These are phyloP conservation scores for Thamnaconus septentrionalis DNA, from an alignment of 2,113 vertebrate species.

Conservation along the genomic window DNA sequence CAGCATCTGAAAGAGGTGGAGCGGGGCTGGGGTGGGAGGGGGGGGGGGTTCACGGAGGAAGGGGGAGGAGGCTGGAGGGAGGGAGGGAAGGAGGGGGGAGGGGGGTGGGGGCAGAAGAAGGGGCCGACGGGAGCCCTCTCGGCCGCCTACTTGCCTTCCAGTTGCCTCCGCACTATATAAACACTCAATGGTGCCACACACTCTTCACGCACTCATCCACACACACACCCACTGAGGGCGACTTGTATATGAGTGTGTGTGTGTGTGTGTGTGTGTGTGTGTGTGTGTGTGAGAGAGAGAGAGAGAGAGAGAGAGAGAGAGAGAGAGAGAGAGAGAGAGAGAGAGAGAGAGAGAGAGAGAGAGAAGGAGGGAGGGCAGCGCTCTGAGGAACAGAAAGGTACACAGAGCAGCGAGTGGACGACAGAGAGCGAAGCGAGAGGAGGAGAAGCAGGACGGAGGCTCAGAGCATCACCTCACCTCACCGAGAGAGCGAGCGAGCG, in stretches of 20 bases:
- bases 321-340: slow-evolving; percentile 20
- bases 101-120: slow-evolving; percentile 43
- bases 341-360: slow-evolving; percentile 18
- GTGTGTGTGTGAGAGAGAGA: slow-evolving; percentile 24
- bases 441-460: slow-evolving; percentile 54
- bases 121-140: slow-evolving; percentile 65
- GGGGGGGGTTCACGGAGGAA: slow-evolving; percentile 23
- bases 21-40: slow-evolving; percentile 24
- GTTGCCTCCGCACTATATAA: slow-evolving; percentile 88
- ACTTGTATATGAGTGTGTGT: slow-evolving; percentile 54
- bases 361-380: slow-evolving; percentile 22
- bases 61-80: slow-evolving; percentile 13
- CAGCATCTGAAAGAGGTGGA: slow-evolving; percentile 60
- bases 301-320: slow-evolving; percentile 18
- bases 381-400: slow-evolving; percentile 60
- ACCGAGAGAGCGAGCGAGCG: no score
- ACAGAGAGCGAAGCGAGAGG: slow-evolving; percentile 50
- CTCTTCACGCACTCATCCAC: slow-evolving; percentile 38
- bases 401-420: slow-evolving; percentile 55
- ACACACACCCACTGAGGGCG: slow-evolving; percentile 74
- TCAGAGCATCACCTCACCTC: slow-evolving; percentile 60
- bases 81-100: slow-evolving; percentile 34
- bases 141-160: slow-evolving; percentile 67
- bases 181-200: slow-evolving; percentile 83
- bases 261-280: slow-evolving; percentile 43